Evolutionary conservation across 1,140 invertebrate genomes (phyloP), one percentile per base, ranked within the genome.

Genomic region (Prorops nasuta): DNA sequence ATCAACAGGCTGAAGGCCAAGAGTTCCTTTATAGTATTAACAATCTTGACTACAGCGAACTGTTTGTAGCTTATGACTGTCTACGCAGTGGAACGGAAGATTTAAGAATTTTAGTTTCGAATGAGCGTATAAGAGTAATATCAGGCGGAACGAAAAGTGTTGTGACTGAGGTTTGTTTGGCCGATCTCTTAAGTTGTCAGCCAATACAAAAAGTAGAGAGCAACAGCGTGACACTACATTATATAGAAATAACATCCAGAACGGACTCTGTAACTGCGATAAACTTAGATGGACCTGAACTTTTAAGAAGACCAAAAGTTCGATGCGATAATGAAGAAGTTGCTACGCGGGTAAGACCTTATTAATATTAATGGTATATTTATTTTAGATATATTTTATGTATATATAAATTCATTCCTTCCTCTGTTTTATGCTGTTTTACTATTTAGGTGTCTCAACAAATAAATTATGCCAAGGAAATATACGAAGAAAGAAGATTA

Each of bases 381-480:
- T 14, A 28, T 17, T 8, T 2, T 39, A 15, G 34, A 19, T 21
- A 19, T 39, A 12, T 14, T 15, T 44, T 32, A 34, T 39, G 4
- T 22, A 44, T n/a, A 14, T 17, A 46, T 15, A 39, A 17, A 40
- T 24, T 41, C 40, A 31, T 3, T 32, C 17, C 17, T 42, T 43
- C 12, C 36, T 41, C 3, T n/a, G 21, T 19, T 32, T 20, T 24
- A 3, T 36, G 22, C 34, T 7, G 7, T 8, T 21, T 37, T 37
- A 47, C 17, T 37, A 39, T 66, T 6, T 53, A 85, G 83, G 83
- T 84, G 35, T 81, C 80, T 2, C 83, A 87, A 56, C 82, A 89
- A 74, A 86, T 90, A 45, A 92, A 91, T 64, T 92, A 92, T 75
- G 92, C 92, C 31, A 91, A 91, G 70, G 87, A 86, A 64, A 83